Conservation (phyloP, 2,888 invertebrate species). For the Brassicogethes aeneus region DNA sequence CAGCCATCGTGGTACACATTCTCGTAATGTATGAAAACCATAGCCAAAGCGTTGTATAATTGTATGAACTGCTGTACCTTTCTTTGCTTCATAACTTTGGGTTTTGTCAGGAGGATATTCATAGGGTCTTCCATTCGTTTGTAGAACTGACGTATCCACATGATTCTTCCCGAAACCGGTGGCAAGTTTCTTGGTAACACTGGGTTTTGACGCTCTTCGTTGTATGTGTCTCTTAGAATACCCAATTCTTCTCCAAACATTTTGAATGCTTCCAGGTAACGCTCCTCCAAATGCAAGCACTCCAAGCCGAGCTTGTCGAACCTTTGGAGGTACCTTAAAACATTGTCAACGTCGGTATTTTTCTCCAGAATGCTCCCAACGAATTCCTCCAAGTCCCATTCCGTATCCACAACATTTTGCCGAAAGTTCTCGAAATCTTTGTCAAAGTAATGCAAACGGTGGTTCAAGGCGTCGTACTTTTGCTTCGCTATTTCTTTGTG, state of each 20-base stretch:
- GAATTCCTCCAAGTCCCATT: constrained; percentile 63
- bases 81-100: constrained; percentile 48
- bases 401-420: constrained; percentile 57
- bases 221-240: constrained; percentile 63
- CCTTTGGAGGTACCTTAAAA: constrained; percentile 33
- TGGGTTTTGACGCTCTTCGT: constrained; percentile 66
- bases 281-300: constrained; percentile 63
- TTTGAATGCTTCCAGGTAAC: constrained; percentile 61
- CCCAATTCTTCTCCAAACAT: constrained; percentile 62
- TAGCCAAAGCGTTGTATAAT: constrained; percentile 68
- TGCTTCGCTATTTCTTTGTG: constrained; percentile 59
- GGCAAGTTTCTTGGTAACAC: constrained; percentile 67
- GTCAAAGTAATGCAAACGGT: constrained; percentile 66
- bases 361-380: constrained; percentile 48
- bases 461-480: constrained; percentile 72
- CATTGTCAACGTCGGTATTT: constrained; percentile 35
- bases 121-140: constrained; percentile 67
- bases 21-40: constrained; percentile 76
- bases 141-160: constrained; percentile 75
- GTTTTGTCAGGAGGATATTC: constrained; percentile 46
- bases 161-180: constrained; percentile 69
- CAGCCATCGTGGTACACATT: constrained; percentile 75
- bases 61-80: constrained; percentile 66
- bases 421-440: constrained; percentile 67
- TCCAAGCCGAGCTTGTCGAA: constrained; percentile 67